Base-by-base conservation (phyloP, 1,140 invertebrate genomes). In the Proales similis region DNA sequence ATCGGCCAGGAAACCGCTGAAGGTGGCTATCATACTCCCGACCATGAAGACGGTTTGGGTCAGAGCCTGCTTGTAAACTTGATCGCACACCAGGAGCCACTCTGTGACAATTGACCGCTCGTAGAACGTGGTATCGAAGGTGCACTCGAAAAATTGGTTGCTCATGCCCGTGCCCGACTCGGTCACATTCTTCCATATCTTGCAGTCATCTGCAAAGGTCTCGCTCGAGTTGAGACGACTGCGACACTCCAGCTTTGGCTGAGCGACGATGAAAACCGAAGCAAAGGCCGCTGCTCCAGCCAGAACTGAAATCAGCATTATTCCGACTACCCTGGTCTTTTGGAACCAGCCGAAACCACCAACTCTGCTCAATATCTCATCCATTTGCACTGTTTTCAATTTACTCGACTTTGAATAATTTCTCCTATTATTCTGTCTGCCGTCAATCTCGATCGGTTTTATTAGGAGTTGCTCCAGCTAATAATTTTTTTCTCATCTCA, bases 1-100 rank as follows among this genome's bases (percentile, higher is more conserved):
- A 57, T 57, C 51, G 30, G 36, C 45, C 7, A 57, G 17, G 22
- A 57, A 57, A 22, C 51, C 51, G 45, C 45, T 57, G n/a, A 57
- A 57, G 45, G 45, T 27, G 20, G 26, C 51, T 17, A 22, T 32
- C 12, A 57, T 42, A 26, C 51, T 30, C 30, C 51, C 51, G 20
- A 57, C 20, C 27, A 57, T 42, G 29, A 57, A 57, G 30, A 42
- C 27, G 11, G 51, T 42, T 14, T 57, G 51, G 11, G n/a, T 42
- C 11, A 57, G 22, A 36, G 26, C 26, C 7, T 29, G 19, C 0
- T 30, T 22, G 45, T 57, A 57, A 20, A 20, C 45, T 42, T 39
- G 22, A 14, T 57, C 51, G 45, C 51, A 57, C 7, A 57, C 36
- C 12, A 57, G 20, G 2, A 42, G 24, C 17, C 11, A 57, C 19